Base-by-base conservation (phyloP, 2,888 invertebrate species). In the Hemicrepidius hirtus region DNA sequence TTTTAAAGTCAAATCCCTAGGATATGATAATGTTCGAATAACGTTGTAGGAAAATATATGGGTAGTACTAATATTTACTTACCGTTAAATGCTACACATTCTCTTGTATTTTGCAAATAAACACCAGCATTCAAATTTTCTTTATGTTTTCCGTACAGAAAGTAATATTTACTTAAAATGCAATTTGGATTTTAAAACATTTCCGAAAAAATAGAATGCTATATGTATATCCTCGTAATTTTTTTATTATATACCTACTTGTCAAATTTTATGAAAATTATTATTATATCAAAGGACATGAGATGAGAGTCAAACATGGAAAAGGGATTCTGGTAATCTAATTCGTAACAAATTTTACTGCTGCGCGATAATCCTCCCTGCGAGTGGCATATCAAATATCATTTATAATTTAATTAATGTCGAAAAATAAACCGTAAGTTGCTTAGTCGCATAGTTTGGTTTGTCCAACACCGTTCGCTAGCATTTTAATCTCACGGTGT, bases 341-440 rank as follows among this genome's bases (percentile, higher is more conserved):
- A 53, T 53, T 53, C 53, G 28, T 13, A 28, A 53, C 28, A 53
- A 3, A 53, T 13, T 32, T 2, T 6, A 21, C 21, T 21, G 20
- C 21, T 12, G 32, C 53, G 16, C 24, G 32, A 53, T 53, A 53
- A 53, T 53, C 32, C 32, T 12, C 53, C 6, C 28, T 7, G 4
- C 28, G 28, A 32, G 53, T 32, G 53, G 28, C 53, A 53, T 53
- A 32, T 21, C 28, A 32, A 32, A 53, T 32, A 53, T 53, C 24
- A 53, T 53, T 24, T 53, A 53, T 53, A 53, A 53, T 53, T 28
- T 53, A 24, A 32, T 53, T 53, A 53, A 53, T 32, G 28, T 53
- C 13, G 53, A 16, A 57, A 53, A 66, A 55, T 66, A 55, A 57
- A 57, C 46, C 57, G 40, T 44, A 57, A 55, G 55, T 66, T 28